These are phyloP conservation scores for Pollimyrus isidori DNA, from an alignment of 2,113 vertebrate genomes.

Conservation along the genomic window DNA sequence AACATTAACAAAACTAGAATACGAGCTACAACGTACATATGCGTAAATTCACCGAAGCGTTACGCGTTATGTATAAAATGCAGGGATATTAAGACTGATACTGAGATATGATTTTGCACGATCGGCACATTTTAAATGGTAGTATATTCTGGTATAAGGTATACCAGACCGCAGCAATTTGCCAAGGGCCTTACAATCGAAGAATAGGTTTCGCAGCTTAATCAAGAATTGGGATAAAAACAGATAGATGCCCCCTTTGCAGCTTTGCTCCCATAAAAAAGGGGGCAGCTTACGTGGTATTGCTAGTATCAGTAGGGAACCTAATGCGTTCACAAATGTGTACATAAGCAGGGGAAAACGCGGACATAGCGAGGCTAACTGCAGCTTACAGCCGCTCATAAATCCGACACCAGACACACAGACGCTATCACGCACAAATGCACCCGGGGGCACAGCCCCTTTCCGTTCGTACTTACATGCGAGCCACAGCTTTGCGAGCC, in stretches of 20 bases:
- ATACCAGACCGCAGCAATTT: background rate
- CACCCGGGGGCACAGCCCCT: background rate
- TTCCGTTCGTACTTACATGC: slow-evolving; percentile 78
- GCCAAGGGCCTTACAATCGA: background rate
- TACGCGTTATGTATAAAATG: background rate
- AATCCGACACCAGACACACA: background rate
- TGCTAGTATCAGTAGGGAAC: background rate
- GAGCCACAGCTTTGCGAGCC: slow-evolving; percentile 95
- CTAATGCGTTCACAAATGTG: background rate
- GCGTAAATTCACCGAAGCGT: background rate
- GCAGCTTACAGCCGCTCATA: background rate
- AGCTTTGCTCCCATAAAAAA: background rate
- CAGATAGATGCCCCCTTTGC: background rate
- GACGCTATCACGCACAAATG: background rate
- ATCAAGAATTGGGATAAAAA: background rate
- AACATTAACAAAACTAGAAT: background rate
- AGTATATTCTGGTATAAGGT: background rate
- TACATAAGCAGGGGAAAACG: background rate
- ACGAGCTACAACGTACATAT: background rate
- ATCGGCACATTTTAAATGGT: background rate
- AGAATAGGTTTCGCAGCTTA: background rate
- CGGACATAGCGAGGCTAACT: background rate
- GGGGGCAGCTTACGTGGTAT: background rate
- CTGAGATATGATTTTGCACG: background rate
- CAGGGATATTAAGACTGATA: background rate